Percentiles rank a stretch among this genome's conserved stretches.
Conservation (phyloP, 2,888 invertebrate genomes). For the Syritta pipiens region DNA sequence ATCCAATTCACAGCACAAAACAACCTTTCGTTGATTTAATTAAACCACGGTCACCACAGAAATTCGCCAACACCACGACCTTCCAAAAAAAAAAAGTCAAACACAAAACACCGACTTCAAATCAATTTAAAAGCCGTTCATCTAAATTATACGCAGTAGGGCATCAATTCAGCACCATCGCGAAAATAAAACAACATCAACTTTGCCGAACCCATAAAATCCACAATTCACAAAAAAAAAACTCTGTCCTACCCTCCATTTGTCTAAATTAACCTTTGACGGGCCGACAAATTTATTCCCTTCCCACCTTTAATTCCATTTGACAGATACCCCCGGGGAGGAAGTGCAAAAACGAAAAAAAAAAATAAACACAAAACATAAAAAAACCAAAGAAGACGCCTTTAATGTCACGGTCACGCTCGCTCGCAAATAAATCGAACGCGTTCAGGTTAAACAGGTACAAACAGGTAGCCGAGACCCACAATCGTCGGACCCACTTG, state of each 20-base stretch:
- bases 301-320: constrained; percentile 39
- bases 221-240: background rate
- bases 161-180: constrained; percentile 4
- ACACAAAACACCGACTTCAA: background rate
- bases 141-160: constrained; percentile 39
- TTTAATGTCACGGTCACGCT: constrained; percentile 51
- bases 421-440: background rate
- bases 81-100: background rate
- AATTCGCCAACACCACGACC: background rate
- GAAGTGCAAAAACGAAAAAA: background rate
- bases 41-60: background rate
- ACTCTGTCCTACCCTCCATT: constrained; percentile 21
- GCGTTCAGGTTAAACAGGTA: constrained; percentile 1
- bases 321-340: constrained; percentile 21
- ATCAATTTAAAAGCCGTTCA: constrained; percentile 36
- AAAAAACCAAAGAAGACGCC: background rate
- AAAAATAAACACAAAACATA: background rate
- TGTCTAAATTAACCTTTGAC: constrained; percentile 55
- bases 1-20: too few relatives aligned
- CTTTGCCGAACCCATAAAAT: background rate
- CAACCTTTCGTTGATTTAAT: too few relatives aligned
- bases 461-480: constrained; percentile 12
- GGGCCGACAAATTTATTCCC: constrained; percentile 5
- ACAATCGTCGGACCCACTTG: constrained; percentile 1
- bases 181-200: constrained; percentile 11